Evolutionary conservation across 2,113 vertebrate species (phyloP).

Genomic region (Nyctibius bracteatus): DNA sequence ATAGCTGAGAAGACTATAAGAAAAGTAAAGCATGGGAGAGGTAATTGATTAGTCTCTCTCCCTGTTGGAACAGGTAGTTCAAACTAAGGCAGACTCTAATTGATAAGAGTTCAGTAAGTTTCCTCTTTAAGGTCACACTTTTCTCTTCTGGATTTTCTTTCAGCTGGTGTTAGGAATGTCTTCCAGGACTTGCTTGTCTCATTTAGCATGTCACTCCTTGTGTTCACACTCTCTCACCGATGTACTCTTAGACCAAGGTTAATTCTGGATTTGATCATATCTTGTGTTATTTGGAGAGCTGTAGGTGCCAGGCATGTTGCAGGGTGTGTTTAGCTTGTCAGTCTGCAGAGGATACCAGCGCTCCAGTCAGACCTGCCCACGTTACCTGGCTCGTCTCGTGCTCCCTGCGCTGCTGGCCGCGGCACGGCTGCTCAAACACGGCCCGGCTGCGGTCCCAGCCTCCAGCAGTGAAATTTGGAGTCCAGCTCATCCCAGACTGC

Average conservation of each 20-base stretch:
- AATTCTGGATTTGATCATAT: fast-evolving
- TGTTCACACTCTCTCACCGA: fast-evolving
- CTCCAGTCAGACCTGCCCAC: background rate
- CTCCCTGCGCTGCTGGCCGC: background rate
- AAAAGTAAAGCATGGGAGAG: background rate
- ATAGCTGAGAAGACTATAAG: background rate
- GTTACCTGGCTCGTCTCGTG: fast-evolving
- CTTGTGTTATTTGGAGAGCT: background rate
- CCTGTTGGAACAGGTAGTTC: background rate
- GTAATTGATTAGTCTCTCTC: background rate
- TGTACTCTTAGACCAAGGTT: background rate
- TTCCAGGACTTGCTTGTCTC: background rate
- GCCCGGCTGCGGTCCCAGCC: background rate
- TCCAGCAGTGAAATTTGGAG: background rate
- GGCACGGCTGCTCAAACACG: fast-evolving
- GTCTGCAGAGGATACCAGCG: fast-evolving
- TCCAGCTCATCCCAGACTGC: background rate
- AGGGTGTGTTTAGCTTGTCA: background rate
- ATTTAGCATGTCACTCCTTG: fast-evolving
- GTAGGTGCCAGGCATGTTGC: background rate
- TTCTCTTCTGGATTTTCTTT: background rate
- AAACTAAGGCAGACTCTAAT: background rate
- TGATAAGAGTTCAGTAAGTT: background rate
- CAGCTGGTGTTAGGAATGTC: fast-evolving
- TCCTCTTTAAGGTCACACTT: background rate